Base-by-base conservation (phyloP, 2,113 vertebrate species). In the Clarias macrocephalus region DNA sequence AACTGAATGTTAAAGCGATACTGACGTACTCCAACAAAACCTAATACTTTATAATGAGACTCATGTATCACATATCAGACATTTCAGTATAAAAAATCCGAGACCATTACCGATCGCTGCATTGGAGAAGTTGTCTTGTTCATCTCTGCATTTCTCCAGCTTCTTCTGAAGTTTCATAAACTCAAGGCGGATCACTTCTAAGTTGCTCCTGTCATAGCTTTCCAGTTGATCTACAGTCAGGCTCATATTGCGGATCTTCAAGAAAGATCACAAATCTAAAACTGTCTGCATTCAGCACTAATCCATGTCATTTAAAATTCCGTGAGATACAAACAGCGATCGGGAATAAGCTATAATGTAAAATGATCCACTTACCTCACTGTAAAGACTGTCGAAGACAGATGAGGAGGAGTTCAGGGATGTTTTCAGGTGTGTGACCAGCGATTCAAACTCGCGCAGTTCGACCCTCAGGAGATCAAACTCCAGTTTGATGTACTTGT, bases 191-290 rank as follows among this genome's bases (percentile, higher is more conserved):
- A 95, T 94, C 84, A 93, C 87, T 4, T 94, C 89, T 88, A 96
- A 91, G 85, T 94, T 95, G 88, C 91, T 95, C 86, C 92, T 91
- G 81, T 96, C 95, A 1, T 92, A 94, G 18, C 77, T 92, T 90
- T 96, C 95, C 89, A 95, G 89, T 68, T 93, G 92, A 85, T 95
- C 94, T 70, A 95, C 94, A 37, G 93, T 94, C 56, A 92, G 86
- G 10, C 93, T 95, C 92, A 96, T 94, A 87, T 96, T 96, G 66
- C 23, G 90, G 57, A 96, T 94, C 95, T 96, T 70, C 25, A 60
- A 76, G 37, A 72, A 70, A 70, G 9, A 80, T 11, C 10, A 5
- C 28, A 48, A 48, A 7, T 48, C 0, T 21, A 60, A 57, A 15
- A 28, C 18, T 19, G 48, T 10, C 42, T 63, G 11, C 10, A n/a